These are phyloP conservation scores for Cheilosia pagana DNA, from an alignment of 2,888 invertebrate genomes.

Conservation along the genomic window DNA sequence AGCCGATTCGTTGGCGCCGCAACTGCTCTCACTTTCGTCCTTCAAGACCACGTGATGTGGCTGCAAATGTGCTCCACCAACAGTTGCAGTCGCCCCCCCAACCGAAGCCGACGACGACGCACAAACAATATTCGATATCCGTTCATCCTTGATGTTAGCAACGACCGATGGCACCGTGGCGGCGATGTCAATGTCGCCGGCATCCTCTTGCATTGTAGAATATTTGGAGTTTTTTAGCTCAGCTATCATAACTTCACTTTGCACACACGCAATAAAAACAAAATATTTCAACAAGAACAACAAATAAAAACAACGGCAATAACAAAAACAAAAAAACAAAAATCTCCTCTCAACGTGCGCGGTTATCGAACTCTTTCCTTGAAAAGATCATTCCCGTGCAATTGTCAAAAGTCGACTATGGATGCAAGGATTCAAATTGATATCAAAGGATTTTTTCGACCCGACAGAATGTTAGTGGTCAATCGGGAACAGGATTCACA, in stretches of 20 bases:
- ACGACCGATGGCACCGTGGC: constrained; percentile 60
- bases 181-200: constrained; percentile 57
- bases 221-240: constrained; percentile 68
- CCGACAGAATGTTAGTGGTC: constrained; percentile 36
- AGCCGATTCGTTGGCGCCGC: constrained; percentile 53
- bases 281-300: constrained; percentile 29
- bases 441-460: constrained; percentile 55
- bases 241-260: constrained; percentile 71
- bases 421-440: constrained; percentile 46
- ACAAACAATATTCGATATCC: constrained; percentile 61
- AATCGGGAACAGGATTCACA: constrained; percentile 55
- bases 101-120: constrained; percentile 18
- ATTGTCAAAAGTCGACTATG: constrained; percentile 74
- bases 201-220: constrained; percentile 72
- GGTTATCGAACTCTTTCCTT: constrained; percentile 48
- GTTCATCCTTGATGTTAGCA: constrained; percentile 53
- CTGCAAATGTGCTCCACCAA: constrained; percentile 37
- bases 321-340: constrained; percentile 35
- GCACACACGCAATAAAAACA: constrained; percentile 26
- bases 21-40: constrained; percentile 66
- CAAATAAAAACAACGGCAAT: constrained; percentile 29
- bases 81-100: constrained; percentile 13
- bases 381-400: constrained; percentile 73
- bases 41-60: constrained; percentile 54
- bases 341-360: constrained; percentile 67